Percentiles rank a stretch among this genome's conserved stretches.
Evolutionary conservation across 30 jellyfish, hydroid and myxozoan species (phyloP).

Genomic region (Aurelia sp.): DNA sequence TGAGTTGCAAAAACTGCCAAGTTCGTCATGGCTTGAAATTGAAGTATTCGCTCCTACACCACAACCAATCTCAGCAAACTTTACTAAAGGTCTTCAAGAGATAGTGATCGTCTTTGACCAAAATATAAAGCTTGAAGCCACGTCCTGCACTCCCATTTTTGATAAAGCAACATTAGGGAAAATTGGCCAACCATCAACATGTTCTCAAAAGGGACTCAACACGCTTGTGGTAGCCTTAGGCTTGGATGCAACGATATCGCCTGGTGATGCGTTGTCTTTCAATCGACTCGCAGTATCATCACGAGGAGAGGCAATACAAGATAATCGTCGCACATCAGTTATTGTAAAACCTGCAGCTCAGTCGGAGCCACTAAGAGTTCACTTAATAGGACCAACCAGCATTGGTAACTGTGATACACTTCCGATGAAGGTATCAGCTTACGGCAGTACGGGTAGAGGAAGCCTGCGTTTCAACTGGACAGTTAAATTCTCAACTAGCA

Average conservation of each 20-base stretch:
- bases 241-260: constrained; percentile 22
- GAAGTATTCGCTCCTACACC: constrained; percentile 78
- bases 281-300: constrained; percentile 17
- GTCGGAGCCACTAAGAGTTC: constrained; percentile 31
- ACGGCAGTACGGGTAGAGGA: constrained; percentile 69
- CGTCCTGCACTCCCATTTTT: constrained; percentile 36
- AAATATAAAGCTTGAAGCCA: background rate
- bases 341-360: constrained; percentile 21
- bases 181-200: constrained; percentile 53
- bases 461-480: constrained; percentile 50
- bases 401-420: constrained; percentile 64
- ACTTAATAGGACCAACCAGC: constrained; percentile 53
- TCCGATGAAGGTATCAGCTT: constrained; percentile 38
- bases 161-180: background rate
- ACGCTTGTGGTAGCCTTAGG: constrained; percentile 45
- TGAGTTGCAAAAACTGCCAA: background rate
- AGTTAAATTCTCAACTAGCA: constrained; percentile 59
- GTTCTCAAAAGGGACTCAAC: constrained; percentile 25
- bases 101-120: constrained; percentile 32
- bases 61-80: constrained; percentile 36
- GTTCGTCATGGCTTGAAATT: constrained; percentile 22
- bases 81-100: constrained; percentile 34
- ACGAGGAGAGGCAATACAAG: constrained; percentile 27
- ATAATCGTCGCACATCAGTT: constrained; percentile 40
- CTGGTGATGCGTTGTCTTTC: constrained; percentile 48